phyloP scores from a whole-genome alignment of 1,140 invertebrate species.

The Bombus vancouverensis region DNA sequence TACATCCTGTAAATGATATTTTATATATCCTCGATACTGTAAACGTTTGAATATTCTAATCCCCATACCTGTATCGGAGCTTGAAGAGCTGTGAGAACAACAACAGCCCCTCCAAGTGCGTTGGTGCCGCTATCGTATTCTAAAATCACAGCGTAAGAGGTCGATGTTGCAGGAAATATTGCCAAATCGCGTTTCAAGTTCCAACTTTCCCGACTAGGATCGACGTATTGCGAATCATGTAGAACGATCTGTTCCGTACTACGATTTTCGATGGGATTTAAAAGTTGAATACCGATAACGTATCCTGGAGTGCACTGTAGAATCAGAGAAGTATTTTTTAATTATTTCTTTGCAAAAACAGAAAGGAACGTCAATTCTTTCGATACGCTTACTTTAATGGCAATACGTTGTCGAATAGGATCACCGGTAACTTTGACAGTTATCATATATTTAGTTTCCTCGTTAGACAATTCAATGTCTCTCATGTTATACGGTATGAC shows the following conservation, averaged over 20 bases:
- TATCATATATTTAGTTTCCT: slow-evolving; percentile 90
- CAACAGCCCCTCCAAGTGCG: slow-evolving; percentile 90
- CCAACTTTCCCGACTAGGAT: slow-evolving; percentile 87
- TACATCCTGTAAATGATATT: slow-evolving; percentile 85
- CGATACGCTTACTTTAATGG: slow-evolving; percentile 74
- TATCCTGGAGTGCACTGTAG: slow-evolving; percentile 89
- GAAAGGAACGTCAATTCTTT: rapidly evolving
- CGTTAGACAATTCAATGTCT: slow-evolving; percentile 87
- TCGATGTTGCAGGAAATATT: slow-evolving; percentile 93
- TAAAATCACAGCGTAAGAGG: slow-evolving; percentile 91
- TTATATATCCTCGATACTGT: not conserved
- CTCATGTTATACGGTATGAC: slow-evolving; percentile 85
- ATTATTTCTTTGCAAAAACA: not conserved
- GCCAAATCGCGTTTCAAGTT: slow-evolving; percentile 90
- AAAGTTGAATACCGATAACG: slow-evolving; percentile 90
- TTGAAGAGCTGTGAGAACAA: slow-evolving; percentile 90
- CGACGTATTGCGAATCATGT: slow-evolving; percentile 87
- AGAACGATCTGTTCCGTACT: slow-evolving; percentile 92
- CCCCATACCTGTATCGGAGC: slow-evolving; percentile 82
- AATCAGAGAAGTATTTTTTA: not conserved
- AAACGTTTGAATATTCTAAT: not conserved
- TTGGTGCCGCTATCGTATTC: slow-evolving; percentile 91
- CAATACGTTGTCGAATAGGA: slow-evolving; percentile 82
- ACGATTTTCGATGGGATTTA: slow-evolving; percentile 94
- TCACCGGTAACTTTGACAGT: slow-evolving; percentile 86